Conservation (phyloP, 1,140 invertebrate genomes). For the Bilobella aurantiaca region DNA sequence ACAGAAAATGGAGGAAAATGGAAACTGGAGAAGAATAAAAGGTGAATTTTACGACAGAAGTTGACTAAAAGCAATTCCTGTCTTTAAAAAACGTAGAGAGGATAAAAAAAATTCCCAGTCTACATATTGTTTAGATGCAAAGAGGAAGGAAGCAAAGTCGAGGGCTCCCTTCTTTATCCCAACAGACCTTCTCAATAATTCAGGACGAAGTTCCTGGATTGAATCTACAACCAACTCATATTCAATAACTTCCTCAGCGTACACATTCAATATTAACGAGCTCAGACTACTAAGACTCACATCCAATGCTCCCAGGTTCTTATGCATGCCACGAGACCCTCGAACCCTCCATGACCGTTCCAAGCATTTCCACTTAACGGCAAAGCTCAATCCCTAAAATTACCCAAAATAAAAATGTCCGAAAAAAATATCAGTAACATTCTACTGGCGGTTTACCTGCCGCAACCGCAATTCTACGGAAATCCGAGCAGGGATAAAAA, state of each 20-base stretch:
- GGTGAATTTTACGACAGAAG: constrained; percentile 36
- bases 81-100: constrained; percentile 6
- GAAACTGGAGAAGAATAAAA: constrained; percentile 32
- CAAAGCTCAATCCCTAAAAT: too few species aligned
- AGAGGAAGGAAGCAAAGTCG: constrained; percentile 1
- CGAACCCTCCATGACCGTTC: too few species aligned
- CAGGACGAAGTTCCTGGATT: constrained; percentile 2
- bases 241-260: background rate
- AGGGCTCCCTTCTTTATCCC: background rate
- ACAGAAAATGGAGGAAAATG: constrained; percentile 28
- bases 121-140: constrained; percentile 24
- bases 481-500: too few species aligned
- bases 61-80: constrained; percentile 35
- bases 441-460: too few species aligned
- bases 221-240: background rate
- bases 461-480: too few species aligned
- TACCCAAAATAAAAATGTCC: too few species aligned
- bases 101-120: constrained; percentile 21
- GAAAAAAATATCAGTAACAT: too few species aligned
- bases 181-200: background rate
- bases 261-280: too few species aligned
- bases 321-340: too few species aligned
- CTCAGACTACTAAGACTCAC: too few species aligned
- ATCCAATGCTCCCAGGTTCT: too few species aligned
- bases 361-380: too few species aligned